Percentiles rank a stretch among this genome's conserved stretches.
These are phyloP conservation scores for Drosophila austrosaltans DNA, from an alignment of 2,888 invertebrate species.

Conservation along the genomic window DNA sequence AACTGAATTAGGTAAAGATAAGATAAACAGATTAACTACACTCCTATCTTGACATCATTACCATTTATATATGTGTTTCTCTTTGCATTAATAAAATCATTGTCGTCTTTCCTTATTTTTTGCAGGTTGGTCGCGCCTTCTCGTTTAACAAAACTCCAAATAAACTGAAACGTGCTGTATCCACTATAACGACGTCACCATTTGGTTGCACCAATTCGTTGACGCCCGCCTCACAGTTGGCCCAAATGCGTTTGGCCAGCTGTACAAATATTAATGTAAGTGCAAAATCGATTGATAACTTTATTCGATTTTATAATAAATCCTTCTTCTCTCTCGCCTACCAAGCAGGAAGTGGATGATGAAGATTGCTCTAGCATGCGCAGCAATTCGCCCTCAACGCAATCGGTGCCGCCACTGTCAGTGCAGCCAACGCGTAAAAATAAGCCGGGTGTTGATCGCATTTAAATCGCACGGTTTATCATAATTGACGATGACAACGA, in stretches of 20 bases:
- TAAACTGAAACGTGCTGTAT: constrained; percentile 96
- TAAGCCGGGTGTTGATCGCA: constrained; percentile 87
- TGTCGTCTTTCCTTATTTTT: constrained; percentile 13
- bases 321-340: constrained; percentile 35
- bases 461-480: constrained; percentile 51
- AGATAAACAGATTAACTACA: no score
- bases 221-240: constrained; percentile 92
- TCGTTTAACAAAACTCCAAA: constrained; percentile 98
- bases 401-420: constrained; percentile 89
- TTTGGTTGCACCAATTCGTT: constrained; percentile 93
- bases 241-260: constrained; percentile 93
- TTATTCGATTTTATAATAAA: background rate
- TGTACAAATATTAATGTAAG: constrained; percentile 92
- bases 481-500: constrained; percentile 18
- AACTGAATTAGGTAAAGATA: no score
- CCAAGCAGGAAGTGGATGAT: constrained; percentile 88
- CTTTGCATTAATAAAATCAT: background rate
- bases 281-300: background rate
- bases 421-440: constrained; percentile 93
- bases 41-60: no score
- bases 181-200: constrained; percentile 96
- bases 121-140: constrained; percentile 93
- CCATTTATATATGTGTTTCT: no score
- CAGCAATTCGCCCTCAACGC: constrained; percentile 83
- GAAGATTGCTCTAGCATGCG: constrained; percentile 83